phyloP scores from a whole-genome alignment of 2,113 vertebrate species.

The Passer domesticus region DNA sequence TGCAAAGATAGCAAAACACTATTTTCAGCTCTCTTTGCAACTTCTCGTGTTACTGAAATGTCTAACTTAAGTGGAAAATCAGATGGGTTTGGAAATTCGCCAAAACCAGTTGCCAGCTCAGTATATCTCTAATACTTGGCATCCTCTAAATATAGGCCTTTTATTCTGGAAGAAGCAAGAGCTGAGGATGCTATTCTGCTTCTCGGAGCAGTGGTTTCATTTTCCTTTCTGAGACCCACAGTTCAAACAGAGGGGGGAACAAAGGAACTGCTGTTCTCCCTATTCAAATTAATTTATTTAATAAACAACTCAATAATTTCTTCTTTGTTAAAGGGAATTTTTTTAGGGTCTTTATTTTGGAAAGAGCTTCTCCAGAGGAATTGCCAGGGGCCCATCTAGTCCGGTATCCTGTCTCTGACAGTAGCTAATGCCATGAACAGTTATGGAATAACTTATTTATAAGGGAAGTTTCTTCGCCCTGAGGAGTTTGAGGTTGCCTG shows the following conservation, averaged over 20 bases:
- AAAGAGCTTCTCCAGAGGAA: constrained; percentile 51
- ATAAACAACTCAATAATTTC: constrained; percentile 62
- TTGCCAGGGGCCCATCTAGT: constrained; percentile 41
- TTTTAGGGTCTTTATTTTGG: constrained; percentile 37
- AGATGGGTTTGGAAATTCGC: constrained; percentile 55
- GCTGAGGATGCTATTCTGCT: constrained; percentile 45
- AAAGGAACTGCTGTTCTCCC: constrained; percentile 54
- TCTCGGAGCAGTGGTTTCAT: constrained; percentile 10
- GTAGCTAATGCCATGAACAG: neutral
- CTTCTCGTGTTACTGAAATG: constrained; percentile 39
- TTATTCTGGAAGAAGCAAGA: constrained; percentile 29
- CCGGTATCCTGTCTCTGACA: constrained; percentile 44
- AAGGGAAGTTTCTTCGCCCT: constrained; percentile 5
- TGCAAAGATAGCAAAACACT: constrained; percentile 29
- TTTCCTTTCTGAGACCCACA: constrained; percentile 43
- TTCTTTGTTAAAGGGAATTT: constrained; percentile 35
- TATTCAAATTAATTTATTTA: constrained; percentile 61
- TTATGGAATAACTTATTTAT: constrained; percentile 46
- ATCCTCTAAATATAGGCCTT: constrained; percentile 60
- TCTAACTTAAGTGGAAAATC: constrained; percentile 50
- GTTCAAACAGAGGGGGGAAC: neutral
- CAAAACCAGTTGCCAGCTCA: constrained; percentile 47
- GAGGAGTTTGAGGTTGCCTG: constrained; percentile 47
- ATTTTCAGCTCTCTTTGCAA: constrained; percentile 3
- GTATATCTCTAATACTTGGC: constrained; percentile 51